Conservation (phyloP, 2,888 invertebrate species). For the Punctoribates punctum region DNA sequence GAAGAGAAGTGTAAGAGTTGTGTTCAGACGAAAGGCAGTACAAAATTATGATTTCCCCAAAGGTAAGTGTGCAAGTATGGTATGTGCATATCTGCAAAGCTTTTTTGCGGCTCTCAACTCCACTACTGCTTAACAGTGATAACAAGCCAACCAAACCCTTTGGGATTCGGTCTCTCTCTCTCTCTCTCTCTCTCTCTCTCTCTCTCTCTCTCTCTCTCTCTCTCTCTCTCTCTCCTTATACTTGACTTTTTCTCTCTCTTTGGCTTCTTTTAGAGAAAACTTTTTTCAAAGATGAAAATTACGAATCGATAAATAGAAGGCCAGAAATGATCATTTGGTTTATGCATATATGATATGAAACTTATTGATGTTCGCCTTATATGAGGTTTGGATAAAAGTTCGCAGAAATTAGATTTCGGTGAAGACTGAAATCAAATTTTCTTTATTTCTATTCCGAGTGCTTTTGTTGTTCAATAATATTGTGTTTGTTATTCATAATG, state of each 20-base stretch:
- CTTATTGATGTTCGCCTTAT: background rate
- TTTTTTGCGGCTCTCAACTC: slow-evolving; percentile 23
- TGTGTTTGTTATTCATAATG: background rate
- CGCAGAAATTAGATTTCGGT: background rate
- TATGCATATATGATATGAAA: slow-evolving; percentile 9
- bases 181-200: no score
- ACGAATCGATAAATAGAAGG: slow-evolving; percentile 6
- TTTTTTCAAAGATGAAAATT: slow-evolving; percentile 26
- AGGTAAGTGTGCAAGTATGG: background rate
- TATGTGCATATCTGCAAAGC: slow-evolving; percentile 4
- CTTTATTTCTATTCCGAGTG: no score
- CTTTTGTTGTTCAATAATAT: background rate
- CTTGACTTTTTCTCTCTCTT: background rate
- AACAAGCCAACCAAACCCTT: slow-evolving; percentile 7
- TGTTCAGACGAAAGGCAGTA: background rate
- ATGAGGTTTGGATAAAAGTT: background rate
- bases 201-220: no score
- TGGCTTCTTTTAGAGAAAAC: background rate
- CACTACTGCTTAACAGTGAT: slow-evolving; percentile 31
- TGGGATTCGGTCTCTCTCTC: slow-evolving; percentile 14
- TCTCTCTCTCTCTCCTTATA: no score
- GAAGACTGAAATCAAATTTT: background rate
- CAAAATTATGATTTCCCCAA: slow-evolving; percentile 32
- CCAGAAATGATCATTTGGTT: background rate
- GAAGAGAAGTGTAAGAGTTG: background rate